Evolutionary conservation across 2,113 vertebrate genomes (phyloP).

Genomic region (Oncorhynchus kisutch): DNA sequence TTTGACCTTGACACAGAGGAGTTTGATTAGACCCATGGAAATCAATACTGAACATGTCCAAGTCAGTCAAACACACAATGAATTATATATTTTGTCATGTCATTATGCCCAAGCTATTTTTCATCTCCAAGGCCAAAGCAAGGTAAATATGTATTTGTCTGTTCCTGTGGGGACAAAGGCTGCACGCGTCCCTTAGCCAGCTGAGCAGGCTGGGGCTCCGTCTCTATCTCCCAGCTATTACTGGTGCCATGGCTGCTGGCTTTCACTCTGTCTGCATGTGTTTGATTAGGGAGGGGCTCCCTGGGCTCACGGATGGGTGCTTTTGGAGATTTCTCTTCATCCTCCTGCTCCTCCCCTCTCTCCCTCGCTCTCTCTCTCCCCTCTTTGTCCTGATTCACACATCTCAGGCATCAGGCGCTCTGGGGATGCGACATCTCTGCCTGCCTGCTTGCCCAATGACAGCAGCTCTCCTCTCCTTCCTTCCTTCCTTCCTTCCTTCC

Average conservation of each 20-base stretch:
- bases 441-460: background rate
- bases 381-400: slow-evolving; percentile 67
- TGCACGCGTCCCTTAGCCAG: slow-evolving; percentile 13
- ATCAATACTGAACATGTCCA: slow-evolving; percentile 55
- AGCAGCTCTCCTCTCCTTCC: slow-evolving; percentile 26
- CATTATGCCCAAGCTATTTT: slow-evolving; percentile 21
- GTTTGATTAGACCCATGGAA: slow-evolving; percentile 45
- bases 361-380: slow-evolving; percentile 60
- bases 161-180: slow-evolving; percentile 33
- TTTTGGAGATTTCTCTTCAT: slow-evolving; percentile 4
- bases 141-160: slow-evolving; percentile 27
- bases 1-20: slow-evolving; percentile 48
- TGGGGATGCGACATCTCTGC: slow-evolving; percentile 43
- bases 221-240: background rate
- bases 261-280: background rate
- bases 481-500: background rate
- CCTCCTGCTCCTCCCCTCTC: slow-evolving; percentile 8
- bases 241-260: background rate
- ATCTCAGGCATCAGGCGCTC: slow-evolving; percentile 36
- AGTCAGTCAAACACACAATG: slow-evolving; percentile 48
- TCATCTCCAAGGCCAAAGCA: slow-evolving; percentile 28
- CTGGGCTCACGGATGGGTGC: background rate
- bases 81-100: slow-evolving; percentile 22
- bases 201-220: slow-evolving; percentile 25
- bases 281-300: slow-evolving; percentile 9